Percentiles rank a stretch among this genome's conserved stretches.
Evolutionary conservation across 1,140 invertebrate species (phyloP).

Genomic region (Rhagoletis zephyria): DNA sequence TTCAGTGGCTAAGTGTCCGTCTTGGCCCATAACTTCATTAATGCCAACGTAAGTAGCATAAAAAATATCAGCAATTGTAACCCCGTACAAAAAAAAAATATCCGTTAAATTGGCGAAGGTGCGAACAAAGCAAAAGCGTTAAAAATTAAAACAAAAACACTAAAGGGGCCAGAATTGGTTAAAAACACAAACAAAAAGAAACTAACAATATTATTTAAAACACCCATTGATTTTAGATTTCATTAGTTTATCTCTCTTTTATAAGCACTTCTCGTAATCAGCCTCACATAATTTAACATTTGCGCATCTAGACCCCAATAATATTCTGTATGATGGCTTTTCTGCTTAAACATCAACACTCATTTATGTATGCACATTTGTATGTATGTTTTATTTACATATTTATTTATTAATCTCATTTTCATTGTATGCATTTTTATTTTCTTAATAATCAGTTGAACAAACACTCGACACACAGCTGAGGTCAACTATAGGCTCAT

Average conservation of each 20-base stretch:
- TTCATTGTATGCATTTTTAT: slow-evolving; percentile 12
- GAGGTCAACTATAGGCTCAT: neutral
- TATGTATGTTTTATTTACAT: neutral
- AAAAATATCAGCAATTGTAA: slow-evolving; percentile 3
- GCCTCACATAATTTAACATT: slow-evolving; percentile 1
- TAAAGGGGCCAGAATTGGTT: neutral
- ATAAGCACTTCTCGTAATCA: slow-evolving; percentile 7
- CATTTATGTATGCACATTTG: neutral
- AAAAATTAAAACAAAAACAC: slow-evolving; percentile 27
- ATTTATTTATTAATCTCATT: neutral
- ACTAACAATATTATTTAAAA: slow-evolving; percentile 3
- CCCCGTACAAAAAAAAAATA: neutral
- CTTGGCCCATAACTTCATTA: neutral
- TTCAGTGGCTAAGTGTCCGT: neutral
- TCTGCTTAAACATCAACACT: neutral
- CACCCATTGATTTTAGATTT: slow-evolving; percentile 21
- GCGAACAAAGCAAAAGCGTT: slow-evolving; percentile 5
- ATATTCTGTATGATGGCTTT: neutral
- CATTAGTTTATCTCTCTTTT: slow-evolving; percentile 26
- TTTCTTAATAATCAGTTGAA: slow-evolving; percentile 6
- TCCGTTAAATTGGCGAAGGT: slow-evolving; percentile 36
- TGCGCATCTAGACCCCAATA: neutral
- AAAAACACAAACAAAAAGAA: neutral
- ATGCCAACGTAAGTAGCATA: neutral
- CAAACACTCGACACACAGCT: neutral